A percentile compares a stretch with the other conserved stretches of the same genome.
Evolutionary conservation across 2,888 invertebrate genomes (phyloP).

Genomic region (Periphyllus acericola): DNA sequence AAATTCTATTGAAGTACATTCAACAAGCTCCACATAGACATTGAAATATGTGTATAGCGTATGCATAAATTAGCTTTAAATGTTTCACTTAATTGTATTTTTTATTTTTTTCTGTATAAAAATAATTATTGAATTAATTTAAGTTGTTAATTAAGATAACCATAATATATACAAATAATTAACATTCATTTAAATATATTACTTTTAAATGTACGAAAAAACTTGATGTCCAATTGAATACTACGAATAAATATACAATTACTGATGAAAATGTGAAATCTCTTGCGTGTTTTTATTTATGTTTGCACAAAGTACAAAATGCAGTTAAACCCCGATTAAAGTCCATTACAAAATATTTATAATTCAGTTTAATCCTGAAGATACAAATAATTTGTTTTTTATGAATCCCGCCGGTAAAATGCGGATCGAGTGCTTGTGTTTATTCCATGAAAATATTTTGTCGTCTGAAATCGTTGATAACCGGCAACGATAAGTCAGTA

Average conservation of each 20-base stretch:
- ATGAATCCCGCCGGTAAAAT: too few species aligned
- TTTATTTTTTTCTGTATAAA: slow-evolving; percentile 35
- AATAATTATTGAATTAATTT: neutral
- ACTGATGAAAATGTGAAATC: neutral
- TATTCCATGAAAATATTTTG: too few species aligned
- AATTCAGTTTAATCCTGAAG: too few species aligned
- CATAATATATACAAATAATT: neutral
- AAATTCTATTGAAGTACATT: slow-evolving; percentile 80
- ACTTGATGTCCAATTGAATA: neutral
- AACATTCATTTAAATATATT: neutral
- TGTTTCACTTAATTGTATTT: neutral
- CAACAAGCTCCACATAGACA: slow-evolving; percentile 41
- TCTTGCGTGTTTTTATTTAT: neutral
- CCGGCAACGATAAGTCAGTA: too few species aligned
- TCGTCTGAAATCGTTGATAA: too few species aligned
- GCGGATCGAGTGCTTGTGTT: too few species aligned
- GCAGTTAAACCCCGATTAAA: neutral
- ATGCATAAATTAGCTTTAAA: neutral
- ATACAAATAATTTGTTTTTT: too few species aligned
- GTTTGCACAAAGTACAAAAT: neutral
- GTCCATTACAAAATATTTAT: too few species aligned
- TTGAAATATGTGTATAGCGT: slow-evolving; percentile 3
- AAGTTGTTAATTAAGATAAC: slow-evolving; percentile 4
- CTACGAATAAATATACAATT: neutral
- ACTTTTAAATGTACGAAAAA: neutral